phyloP scores from a whole-genome alignment of 2,797 vertebrate species.

The Sciaenops ocellatus region DNA sequence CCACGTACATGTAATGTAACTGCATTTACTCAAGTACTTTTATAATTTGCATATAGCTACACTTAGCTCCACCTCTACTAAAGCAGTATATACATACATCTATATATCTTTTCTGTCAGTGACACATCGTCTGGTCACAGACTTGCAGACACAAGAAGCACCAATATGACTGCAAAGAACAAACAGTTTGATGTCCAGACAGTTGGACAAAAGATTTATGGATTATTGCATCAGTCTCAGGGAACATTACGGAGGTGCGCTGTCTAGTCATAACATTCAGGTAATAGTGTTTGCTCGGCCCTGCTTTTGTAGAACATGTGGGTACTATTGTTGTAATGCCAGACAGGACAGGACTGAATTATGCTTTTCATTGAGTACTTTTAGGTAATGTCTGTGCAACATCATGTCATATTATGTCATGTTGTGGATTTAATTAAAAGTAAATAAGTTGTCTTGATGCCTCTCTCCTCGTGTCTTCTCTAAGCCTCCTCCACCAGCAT shows the following conservation, averaged over 20 bases:
- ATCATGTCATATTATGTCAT: too few relatives aligned
- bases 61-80: not conserved
- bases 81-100: too few relatives aligned
- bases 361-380: too few relatives aligned
- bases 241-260: slow-evolving; percentile 4
- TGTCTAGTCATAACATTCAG: slow-evolving; percentile 1
- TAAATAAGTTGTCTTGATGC: too few relatives aligned
- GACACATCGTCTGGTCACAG: slow-evolving; percentile 55
- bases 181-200: slow-evolving; percentile 38
- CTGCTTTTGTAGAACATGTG: not conserved
- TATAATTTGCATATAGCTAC: not conserved
- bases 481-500: too few relatives aligned
- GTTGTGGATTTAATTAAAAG: too few relatives aligned
- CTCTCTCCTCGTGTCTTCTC: too few relatives aligned
- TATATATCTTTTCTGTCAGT: slow-evolving; percentile 1
- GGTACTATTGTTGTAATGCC: not conserved
- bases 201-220: slow-evolving; percentile 5
- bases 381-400: too few relatives aligned
- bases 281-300: not conserved
- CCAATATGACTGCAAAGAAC: not conserved
- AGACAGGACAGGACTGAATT: not conserved
- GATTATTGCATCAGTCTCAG: not conserved
- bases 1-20: not conserved
- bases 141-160: not conserved
- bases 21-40: not conserved